Evolutionary conservation across 2,113 vertebrate genomes (phyloP).

Genomic region (rabbit (Oryctolagus cuniculus)): mOryCun1.1 NC_091440.1:131357001-131357500

Average conservation of each 20-base stretch:
- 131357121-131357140: slow-evolving; percentile 28
- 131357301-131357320: background rate
- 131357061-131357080: background rate
- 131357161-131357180: slow-evolving; percentile 53
- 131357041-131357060: background rate
- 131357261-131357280: slow-evolving; percentile 45
- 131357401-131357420: background rate
- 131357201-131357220: slow-evolving; percentile 58
- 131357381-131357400: background rate
- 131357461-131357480: background rate
- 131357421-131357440: background rate
- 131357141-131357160: slow-evolving; percentile 65
- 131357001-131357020: too few relatives aligned
- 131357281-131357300: slow-evolving; percentile 14
- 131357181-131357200: slow-evolving; percentile 31
- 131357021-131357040: background rate
- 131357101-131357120: slow-evolving; percentile 36
- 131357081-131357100: background rate
- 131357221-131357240: slow-evolving; percentile 48
- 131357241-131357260: slow-evolving; percentile 54
- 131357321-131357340: background rate
- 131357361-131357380: background rate
- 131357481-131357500: background rate
- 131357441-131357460: slow-evolving; percentile 6
- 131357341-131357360: background rate